Percentiles rank a stretch among this genome's conserved stretches.
These are phyloP conservation scores for Stramonita haemastoma DNA, from an alignment of 2,888 invertebrate genomes.

Conservation along the genomic window DNA sequence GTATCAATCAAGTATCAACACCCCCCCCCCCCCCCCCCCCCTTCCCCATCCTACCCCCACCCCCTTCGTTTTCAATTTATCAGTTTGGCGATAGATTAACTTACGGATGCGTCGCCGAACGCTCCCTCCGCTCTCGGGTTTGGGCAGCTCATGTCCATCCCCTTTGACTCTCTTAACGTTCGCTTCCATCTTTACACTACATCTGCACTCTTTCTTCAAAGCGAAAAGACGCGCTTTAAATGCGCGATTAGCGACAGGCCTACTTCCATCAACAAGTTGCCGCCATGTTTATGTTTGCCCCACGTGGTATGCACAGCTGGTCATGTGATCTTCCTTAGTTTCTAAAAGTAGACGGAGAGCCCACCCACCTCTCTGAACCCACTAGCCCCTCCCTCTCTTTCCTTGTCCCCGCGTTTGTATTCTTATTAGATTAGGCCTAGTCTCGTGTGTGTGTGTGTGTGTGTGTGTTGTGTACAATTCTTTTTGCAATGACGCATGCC, in stretches of 20 bases:
- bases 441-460: not conserved
- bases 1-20: too few relatives aligned
- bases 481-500: too few relatives aligned
- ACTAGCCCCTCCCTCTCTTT: not conserved
- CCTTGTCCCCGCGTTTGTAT: not conserved
- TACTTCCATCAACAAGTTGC: slow-evolving; percentile 26
- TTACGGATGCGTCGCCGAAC: slow-evolving; percentile 37
- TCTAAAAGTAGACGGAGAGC: not conserved
- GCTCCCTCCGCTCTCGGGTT: not conserved
- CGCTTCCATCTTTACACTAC: not conserved
- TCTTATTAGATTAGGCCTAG: not conserved
- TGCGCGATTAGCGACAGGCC: not conserved
- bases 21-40: too few relatives aligned
- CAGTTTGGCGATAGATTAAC: not conserved
- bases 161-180: slow-evolving; percentile 11
- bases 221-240: slow-evolving; percentile 22
- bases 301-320: slow-evolving; percentile 28
- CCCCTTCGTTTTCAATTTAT: too few relatives aligned
- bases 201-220: not conserved
- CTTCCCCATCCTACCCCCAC: too few relatives aligned
- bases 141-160: slow-evolving; percentile 3
- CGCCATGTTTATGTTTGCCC: slow-evolving; percentile 35
- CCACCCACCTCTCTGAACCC: not conserved
- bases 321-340: slow-evolving; percentile 13
- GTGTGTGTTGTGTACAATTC: not conserved